Evolutionary conservation across 37 sponge, comb jelly and placozoan species (phyloP).

Genomic region (Halisarca cf. caerulea): DNA sequence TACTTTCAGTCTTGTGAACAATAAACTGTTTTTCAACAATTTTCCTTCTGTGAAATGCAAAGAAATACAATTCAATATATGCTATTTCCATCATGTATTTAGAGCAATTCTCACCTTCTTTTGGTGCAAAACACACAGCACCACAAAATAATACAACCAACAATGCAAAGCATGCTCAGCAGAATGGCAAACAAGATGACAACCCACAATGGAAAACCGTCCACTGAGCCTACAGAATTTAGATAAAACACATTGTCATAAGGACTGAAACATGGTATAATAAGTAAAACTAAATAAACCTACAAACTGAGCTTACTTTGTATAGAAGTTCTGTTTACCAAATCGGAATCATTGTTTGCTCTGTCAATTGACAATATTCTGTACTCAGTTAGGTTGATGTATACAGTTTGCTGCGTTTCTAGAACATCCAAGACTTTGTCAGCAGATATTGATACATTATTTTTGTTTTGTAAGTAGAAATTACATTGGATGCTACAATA

Average conservation of each 20-base stretch:
- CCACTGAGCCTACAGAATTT: neutral
- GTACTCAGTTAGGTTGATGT: neutral
- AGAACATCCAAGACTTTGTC: neutral
- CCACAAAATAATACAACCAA: neutral
- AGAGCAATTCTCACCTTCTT: conserved; percentile 2
- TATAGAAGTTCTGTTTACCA: neutral
- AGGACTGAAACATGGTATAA: neutral
- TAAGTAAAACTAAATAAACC: neutral
- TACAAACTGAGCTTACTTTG: neutral
- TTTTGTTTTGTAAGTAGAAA: neutral
- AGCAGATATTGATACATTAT: neutral
- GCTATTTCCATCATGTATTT: too few species aligned
- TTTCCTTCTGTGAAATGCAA: too few species aligned
- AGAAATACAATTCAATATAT: too few species aligned
- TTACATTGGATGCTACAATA: neutral
- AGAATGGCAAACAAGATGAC: neutral
- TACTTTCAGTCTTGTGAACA: neutral
- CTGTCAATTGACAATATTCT: neutral
- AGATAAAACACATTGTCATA: neutral
- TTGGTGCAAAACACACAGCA: neutral
- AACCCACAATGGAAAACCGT: conserved; percentile 1
- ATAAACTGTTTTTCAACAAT: conserved; percentile 30
- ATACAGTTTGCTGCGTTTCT: neutral
- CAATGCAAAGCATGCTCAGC: neutral
- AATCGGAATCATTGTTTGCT: conserved; percentile 8